Evolutionary conservation across 2,888 invertebrate genomes (phyloP).

Genomic region (Deilephila porcellus): DNA sequence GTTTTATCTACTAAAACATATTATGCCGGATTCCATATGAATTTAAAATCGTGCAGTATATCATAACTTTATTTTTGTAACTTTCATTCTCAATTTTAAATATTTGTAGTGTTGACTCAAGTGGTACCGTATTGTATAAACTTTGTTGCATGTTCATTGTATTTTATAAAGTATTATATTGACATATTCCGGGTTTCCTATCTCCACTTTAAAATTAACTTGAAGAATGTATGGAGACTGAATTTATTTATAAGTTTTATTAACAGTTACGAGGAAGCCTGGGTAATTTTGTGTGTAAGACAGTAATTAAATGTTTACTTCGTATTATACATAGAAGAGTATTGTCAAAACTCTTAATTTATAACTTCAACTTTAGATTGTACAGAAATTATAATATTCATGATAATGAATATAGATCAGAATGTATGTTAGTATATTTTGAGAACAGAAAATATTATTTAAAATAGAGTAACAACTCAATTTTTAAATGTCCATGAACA

Average conservation of each 20-base stretch:
- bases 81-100: constrained; percentile 2
- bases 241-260: constrained; percentile 24
- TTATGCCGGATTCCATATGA: not conserved
- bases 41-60: no score
- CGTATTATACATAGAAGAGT: constrained; percentile 5
- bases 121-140: not conserved
- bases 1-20: not conserved
- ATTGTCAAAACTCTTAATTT: constrained; percentile 6
- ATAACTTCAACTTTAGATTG: not conserved
- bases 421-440: constrained; percentile 2
- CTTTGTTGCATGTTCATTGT: constrained; percentile 17
- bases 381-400: not conserved
- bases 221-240: constrained; percentile 23
- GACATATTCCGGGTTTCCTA: constrained; percentile 12
- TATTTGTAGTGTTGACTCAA: not conserved
- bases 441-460: constrained; percentile 3
- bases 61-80: not conserved
- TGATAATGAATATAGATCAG: not conserved
- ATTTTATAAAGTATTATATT: constrained; percentile 1
- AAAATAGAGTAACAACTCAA: not conserved
- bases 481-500: not conserved
- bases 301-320: constrained; percentile 3
- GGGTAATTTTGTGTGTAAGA: constrained; percentile 14
- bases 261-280: constrained; percentile 17
- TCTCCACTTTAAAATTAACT: constrained; percentile 24